These are phyloP conservation scores for Marronus borbonicus DNA, from an alignment of 2,888 invertebrate genomes.

Conservation along the genomic window DNA sequence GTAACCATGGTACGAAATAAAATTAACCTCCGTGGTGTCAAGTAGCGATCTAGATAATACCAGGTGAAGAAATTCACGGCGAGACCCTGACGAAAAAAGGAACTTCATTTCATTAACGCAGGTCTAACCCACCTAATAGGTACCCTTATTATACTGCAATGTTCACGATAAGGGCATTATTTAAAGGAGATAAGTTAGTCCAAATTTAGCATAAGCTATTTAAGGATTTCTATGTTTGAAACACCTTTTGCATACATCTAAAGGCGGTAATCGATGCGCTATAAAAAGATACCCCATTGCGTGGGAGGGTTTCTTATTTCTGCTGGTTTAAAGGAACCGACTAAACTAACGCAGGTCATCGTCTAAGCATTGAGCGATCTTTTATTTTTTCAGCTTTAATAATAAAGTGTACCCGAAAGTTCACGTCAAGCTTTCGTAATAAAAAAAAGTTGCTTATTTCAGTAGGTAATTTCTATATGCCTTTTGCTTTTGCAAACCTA, in stretches of 20 bases:
- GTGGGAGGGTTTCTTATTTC: neutral
- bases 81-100: no score
- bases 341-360: neutral
- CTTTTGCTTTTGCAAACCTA: neutral
- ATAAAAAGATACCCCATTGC: neutral
- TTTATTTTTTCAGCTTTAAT: neutral
- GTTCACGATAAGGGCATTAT: no score
- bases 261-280: neutral
- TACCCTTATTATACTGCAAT: neutral
- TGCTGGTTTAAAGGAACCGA: neutral
- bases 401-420: neutral
- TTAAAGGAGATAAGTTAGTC: neutral
- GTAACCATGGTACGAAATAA: neutral
- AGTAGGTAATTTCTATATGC: constrained; percentile 2
- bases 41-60: no score
- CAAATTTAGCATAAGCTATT: neutral
- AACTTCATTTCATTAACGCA: neutral
- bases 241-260: neutral
- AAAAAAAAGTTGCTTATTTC: constrained; percentile 19
- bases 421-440: neutral
- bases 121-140: neutral
- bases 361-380: neutral
- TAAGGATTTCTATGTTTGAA: neutral
- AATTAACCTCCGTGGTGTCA: no score
- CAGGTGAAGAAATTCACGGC: no score